A percentile compares a stretch with the other conserved stretches of the same genome.
Evolutionary conservation across 2,888 invertebrate genomes (phyloP).

Genomic region (Acanthoscelides obtectus): DNA sequence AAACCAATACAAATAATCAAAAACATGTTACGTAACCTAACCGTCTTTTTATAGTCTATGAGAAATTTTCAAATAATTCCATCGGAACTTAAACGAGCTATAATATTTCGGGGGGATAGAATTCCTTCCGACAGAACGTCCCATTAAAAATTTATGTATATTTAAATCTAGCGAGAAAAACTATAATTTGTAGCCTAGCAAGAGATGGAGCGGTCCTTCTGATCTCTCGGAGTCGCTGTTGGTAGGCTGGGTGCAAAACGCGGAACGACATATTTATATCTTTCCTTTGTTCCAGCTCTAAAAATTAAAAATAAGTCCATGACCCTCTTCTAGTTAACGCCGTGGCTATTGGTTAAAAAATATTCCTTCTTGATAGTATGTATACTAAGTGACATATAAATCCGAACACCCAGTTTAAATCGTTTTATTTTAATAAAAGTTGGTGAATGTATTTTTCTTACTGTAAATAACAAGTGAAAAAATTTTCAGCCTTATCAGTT

Average conservation of each 20-base stretch:
- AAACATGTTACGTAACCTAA: background rate
- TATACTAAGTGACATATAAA: too few relatives aligned
- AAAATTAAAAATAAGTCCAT: background rate
- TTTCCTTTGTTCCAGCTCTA: background rate
- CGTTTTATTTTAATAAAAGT: too few relatives aligned
- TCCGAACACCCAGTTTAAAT: too few relatives aligned
- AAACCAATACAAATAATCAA: background rate
- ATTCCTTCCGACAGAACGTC: background rate
- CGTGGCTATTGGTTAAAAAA: too few relatives aligned
- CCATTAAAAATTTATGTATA: background rate
- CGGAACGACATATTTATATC: background rate
- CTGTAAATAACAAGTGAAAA: too few relatives aligned
- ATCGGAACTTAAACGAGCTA: background rate
- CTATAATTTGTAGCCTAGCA: background rate
- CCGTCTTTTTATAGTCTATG: background rate
- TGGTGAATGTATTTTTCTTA: too few relatives aligned
- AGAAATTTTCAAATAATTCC: background rate
- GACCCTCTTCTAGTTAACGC: background rate
- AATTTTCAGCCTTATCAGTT: too few relatives aligned
- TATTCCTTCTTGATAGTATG: too few relatives aligned
- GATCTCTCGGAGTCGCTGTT: background rate
- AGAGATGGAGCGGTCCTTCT: background rate
- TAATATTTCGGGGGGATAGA: background rate
- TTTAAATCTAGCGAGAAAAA: background rate
- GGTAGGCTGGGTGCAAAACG: background rate